These are phyloP conservation scores for Diadumene lineata DNA, from an alignment of 92 coral and sea anemone species.

Conservation along the genomic window DNA sequence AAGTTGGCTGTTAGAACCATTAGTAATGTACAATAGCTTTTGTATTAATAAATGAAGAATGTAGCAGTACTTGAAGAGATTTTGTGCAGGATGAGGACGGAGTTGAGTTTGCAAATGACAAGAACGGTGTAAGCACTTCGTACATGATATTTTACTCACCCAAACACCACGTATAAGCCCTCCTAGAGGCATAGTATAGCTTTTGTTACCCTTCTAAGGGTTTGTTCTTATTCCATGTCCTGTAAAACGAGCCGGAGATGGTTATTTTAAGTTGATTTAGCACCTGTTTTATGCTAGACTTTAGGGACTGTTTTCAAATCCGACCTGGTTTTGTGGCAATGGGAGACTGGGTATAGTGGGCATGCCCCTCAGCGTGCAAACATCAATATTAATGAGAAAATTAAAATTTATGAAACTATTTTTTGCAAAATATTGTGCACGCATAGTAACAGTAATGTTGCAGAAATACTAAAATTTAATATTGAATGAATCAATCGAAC, in stretches of 20 bases:
- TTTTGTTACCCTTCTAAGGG: not conserved
- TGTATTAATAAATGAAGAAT: not conserved
- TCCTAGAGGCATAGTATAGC: slow-evolving; percentile 55
- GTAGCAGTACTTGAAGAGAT: not conserved
- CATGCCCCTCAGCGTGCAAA: no score
- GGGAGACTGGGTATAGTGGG: slow-evolving; percentile 4
- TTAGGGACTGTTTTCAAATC: not conserved
- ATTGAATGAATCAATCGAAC: no score
- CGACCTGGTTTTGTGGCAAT: not conserved
- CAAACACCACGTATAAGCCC: slow-evolving; percentile 56
- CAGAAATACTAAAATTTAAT: no score
- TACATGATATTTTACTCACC: slow-evolving; percentile 42
- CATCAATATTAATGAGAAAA: no score
- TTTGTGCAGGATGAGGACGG: not conserved
- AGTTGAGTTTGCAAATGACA: not conserved
- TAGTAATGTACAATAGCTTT: not conserved
- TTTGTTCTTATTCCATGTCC: slow-evolving; percentile 13
- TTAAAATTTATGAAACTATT: no score
- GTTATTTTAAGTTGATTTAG: not conserved
- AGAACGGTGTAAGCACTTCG: not conserved
- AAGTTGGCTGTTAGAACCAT: not conserved
- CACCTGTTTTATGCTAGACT: not conserved
- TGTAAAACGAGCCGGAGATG: slow-evolving; percentile 11
- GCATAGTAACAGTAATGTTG: no score
- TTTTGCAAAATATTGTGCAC: no score